Base-by-base conservation (phyloP, 2,797 vertebrate species). In the Synanceia verrucosa region DNA sequence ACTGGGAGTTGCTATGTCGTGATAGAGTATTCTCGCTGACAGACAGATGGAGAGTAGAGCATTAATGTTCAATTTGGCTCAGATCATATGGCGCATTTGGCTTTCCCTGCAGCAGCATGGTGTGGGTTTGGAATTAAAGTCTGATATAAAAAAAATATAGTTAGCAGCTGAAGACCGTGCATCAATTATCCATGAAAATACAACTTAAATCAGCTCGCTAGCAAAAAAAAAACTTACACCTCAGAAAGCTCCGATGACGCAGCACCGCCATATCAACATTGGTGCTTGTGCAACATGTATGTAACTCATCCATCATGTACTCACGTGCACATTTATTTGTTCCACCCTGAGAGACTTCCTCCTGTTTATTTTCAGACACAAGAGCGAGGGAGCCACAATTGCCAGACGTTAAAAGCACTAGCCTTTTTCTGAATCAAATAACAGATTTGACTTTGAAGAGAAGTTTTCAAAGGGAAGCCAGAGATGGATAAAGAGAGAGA, bases 391-490 rank as follows among this genome's bases (percentile, higher is more conserved):
- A 65, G 64, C 60, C 33, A 29, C 73, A 83, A 85, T 72, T 88
- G 48, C 53, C 23, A 43, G 84, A 46, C 76, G 61, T 81, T 83
- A 81, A 88, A 83, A 84, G 73, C 76, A 62, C 63, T 70, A 72
- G 66, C 71, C 79, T 86, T 76, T n/a, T 78, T 72, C 69, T 69
- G 51, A 77, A 70, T 80, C 77, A 73, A 78, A 86, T 77, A 81
- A 62, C 68, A 67, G 46, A 46, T n/a, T n/a, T 46, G 72, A 78
- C 80, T 85, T 87, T 85, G 80, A 87, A 85, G 77, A 71, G 69
- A 62, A 65, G 66, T 84, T 81, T 80, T 88, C 78, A 84, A 84
- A 90, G 70, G 53, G 52, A 55, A 48, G 53, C 34, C 24, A 14
- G 66, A 29, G 59, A 37, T 50, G 6, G 52, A 28, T 59, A 16